Conservation (phyloP, 2,113 vertebrate genomes). For the Climacteris rufus region DNA sequence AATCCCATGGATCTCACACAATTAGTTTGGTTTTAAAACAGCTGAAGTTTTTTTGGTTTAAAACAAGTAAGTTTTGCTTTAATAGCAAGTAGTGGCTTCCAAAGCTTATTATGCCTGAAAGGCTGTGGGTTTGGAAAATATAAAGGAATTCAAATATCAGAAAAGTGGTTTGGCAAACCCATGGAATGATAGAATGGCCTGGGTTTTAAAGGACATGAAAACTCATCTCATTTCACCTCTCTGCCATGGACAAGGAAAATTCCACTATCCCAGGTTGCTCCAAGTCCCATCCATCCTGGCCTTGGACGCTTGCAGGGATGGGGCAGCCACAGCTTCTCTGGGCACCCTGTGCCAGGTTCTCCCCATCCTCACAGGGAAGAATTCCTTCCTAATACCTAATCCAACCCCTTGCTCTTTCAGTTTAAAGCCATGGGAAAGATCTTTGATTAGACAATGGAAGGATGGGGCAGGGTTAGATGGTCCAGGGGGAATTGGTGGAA, state of each 20-base stretch:
- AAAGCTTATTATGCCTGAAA: neutral
- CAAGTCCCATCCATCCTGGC: neutral
- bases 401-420: neutral
- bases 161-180: neutral
- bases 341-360: neutral
- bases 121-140: neutral
- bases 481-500: neutral
- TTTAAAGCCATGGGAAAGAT: neutral
- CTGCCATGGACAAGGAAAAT: too few relatives aligned
- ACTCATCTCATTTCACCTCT: too few relatives aligned
- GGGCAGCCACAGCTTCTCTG: neutral
- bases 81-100: neutral
- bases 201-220: neutral
- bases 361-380: fast-evolving
- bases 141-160: neutral
- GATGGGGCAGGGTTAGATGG: neutral
- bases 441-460: neutral
- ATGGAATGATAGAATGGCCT: neutral
- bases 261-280: neutral
- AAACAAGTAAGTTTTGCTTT: neutral
- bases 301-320: neutral
- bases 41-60: neutral
- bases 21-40: neutral
- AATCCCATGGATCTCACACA: neutral
- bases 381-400: neutral